Evolutionary conservation across 2,888 invertebrate genomes (phyloP), one percentile per base, ranked within the genome.

Genomic region (Iselma pallidipennis): DNA sequence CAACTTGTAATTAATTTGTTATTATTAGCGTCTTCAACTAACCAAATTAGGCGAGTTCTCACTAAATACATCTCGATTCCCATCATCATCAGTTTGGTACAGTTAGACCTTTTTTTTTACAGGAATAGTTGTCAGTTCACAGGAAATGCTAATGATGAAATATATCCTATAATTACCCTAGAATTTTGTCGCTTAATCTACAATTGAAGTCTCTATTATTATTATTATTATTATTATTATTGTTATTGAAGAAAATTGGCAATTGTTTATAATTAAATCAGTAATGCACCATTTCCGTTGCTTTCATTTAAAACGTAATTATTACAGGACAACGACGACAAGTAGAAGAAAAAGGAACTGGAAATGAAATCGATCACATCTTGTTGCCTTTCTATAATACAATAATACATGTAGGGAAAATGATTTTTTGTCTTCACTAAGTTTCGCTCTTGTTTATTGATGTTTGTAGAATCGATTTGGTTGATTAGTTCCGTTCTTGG

Each of bases 1-100:
- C 51, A 62, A 62, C 51, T 48, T 29, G 58, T 58, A 55, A 62
- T 62, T 62, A 58, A 62, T 62, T 55, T 55, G 62, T 51, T 57
- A 58, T 62, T 62, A 62, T 62, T 62, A 57, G 53, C 52, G 51
- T 53, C 49, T 52, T 48, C 56, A 55, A 37, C 16, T 14, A 48
- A 57, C 61, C 50, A 61, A 61, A 61, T 61, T 61, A 56, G 51
- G 28, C 19, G 16, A 29, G 4, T 31, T 31, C 52, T 52, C 52
- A 51, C 51, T 52, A 23, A 19, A 52, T 48, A 52, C 55, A 55
- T 54, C 61, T 53, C 42, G 49, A 58, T 62, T 62, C 54, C 61
- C 55, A 59, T 14, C 45, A 49, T 25, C 23, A n/a, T n/a, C n/a
- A n/a, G n/a, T n/a, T n/a, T n/a, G 19, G 6, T 42, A 21, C 42